Conservation (phyloP, 2,888 invertebrate species). For the Trichogramma evanescens region DNA sequence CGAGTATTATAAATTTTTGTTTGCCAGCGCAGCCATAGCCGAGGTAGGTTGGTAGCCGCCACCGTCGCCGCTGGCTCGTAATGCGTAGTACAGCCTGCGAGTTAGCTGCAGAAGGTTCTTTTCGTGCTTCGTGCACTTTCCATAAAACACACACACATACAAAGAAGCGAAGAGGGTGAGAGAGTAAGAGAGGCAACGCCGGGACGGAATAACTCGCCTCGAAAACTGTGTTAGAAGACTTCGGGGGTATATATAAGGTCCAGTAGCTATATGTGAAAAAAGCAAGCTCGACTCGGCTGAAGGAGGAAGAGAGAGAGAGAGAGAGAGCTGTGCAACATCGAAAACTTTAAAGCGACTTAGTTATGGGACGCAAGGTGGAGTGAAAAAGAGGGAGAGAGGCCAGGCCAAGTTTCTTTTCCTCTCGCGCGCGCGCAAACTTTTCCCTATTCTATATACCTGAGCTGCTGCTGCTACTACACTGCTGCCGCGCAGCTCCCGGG, state of each 20-base stretch:
- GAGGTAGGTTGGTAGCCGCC: no score
- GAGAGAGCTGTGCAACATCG: constrained; percentile 4
- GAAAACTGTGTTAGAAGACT: constrained; percentile 18
- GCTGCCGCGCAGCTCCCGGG: background rate
- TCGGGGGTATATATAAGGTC: background rate
- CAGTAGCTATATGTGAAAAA: background rate
- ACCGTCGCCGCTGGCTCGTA: no score
- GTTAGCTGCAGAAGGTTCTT: background rate
- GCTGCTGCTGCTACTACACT: no score
- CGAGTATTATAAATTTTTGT: no score
- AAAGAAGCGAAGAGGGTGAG: no score
- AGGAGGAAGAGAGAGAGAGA: background rate
- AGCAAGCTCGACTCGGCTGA: background rate
- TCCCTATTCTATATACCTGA: no score
- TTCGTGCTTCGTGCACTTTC: constrained; percentile 7
- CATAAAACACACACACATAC: constrained; percentile 3
- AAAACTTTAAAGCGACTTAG: constrained; percentile 22
- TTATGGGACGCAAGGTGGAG: constrained; percentile 10
- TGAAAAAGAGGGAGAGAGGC: background rate
- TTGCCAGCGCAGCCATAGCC: no score
- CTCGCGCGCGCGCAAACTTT: constrained; percentile 3
- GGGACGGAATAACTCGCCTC: constrained; percentile 4
- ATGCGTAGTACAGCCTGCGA: no score
- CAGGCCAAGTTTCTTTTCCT: background rate
- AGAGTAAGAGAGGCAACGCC: background rate